Conservation (phyloP, 2,888 invertebrate species). For the Gnatocerus cornutus region DNA sequence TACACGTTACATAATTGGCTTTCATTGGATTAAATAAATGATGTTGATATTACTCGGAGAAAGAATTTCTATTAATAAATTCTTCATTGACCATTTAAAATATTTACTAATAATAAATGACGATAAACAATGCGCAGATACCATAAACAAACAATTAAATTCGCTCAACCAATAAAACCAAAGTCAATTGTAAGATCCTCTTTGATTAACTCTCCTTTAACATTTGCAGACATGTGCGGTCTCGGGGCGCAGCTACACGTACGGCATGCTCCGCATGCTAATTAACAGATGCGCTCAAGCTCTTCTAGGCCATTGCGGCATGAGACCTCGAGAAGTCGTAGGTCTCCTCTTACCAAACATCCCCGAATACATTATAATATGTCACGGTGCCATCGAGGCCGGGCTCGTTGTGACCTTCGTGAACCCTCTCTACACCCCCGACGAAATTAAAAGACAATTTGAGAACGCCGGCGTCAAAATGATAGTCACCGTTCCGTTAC, state of each 20-base stretch:
- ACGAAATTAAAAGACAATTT: conserved; percentile 79
- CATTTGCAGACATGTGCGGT: conserved; percentile 78
- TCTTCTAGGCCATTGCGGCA: conserved; percentile 73
- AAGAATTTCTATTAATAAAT: too few relatives aligned
- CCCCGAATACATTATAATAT: conserved; percentile 80
- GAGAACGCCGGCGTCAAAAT: conserved; percentile 77
- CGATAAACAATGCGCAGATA: too few relatives aligned
- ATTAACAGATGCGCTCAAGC: conserved; percentile 76
- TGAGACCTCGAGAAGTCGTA: conserved; percentile 78
- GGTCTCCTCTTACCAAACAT: conserved; percentile 81
- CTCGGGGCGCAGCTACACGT: conserved; percentile 79
- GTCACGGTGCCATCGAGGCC: conserved; percentile 79
- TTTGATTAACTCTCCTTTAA: too few relatives aligned
- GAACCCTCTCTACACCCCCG: conserved; percentile 81
- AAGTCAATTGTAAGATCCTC: too few relatives aligned
- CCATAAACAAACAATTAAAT: too few relatives aligned
- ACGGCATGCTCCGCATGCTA: conserved; percentile 76
- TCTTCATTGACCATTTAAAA: too few relatives aligned
- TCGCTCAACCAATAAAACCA: too few relatives aligned
- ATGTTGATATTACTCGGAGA: too few relatives aligned
- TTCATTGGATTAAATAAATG: too few relatives aligned
- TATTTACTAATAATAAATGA: too few relatives aligned
- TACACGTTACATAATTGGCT: too few relatives aligned
- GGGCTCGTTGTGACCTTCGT: conserved; percentile 80
- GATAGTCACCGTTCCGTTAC: conserved; percentile 77